Percentiles rank a stretch among this genome's conserved stretches.
These are phyloP conservation scores for Rostratula benghalensis DNA, from an alignment of 2,113 vertebrate species.

Conservation along the genomic window DNA sequence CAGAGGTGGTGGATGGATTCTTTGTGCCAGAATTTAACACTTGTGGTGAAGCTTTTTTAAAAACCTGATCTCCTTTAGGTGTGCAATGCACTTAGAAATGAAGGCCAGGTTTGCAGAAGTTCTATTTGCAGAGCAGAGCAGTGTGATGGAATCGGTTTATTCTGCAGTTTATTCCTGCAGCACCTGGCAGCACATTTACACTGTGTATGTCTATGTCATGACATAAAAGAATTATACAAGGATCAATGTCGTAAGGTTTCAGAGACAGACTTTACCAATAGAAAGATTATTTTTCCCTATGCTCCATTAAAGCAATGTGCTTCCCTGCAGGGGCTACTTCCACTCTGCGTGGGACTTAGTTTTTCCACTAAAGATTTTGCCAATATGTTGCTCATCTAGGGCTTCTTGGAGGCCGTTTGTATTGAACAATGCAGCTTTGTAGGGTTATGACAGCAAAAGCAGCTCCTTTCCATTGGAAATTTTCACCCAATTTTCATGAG, in stretches of 20 bases:
- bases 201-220: neutral
- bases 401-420: neutral
- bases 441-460: neutral
- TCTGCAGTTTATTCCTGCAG: neutral
- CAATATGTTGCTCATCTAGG: neutral
- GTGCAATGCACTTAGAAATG: neutral
- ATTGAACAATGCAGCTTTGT: neutral
- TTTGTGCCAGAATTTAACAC: neutral
- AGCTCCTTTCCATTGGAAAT: neutral
- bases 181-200: neutral
- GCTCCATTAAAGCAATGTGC: neutral
- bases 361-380: neutral
- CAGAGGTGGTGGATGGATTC: neutral
- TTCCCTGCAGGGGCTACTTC: neutral
- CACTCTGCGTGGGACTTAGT: neutral
- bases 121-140: neutral
- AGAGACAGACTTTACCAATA: neutral
- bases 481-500: accelerated
- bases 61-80: neutral
- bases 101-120: neutral
- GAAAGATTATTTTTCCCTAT: neutral
- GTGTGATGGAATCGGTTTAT: neutral
- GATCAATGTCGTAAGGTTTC: no score
- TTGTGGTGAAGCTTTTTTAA: neutral
- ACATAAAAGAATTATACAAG: neutral